Base-by-base conservation (phyloP, 2,888 invertebrate species). In the Spilarctia lutea region DNA sequence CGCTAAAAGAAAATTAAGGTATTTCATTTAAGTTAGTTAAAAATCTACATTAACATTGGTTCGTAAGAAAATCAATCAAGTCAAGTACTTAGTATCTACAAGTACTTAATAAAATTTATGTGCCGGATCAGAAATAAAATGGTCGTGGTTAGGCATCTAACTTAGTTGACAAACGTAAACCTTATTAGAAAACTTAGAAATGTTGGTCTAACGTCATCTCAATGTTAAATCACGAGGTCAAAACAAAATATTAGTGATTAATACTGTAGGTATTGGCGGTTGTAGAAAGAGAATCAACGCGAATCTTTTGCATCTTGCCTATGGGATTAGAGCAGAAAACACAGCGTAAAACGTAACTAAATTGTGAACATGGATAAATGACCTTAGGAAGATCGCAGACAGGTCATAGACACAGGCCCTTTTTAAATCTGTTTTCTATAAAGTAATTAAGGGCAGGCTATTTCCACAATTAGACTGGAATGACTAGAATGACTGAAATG, bases 1-100 rank as follows among this genome's bases (percentile, higher is more conserved):
- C 56, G 77, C 66, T 79, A 65, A 68, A 76, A 78, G 79, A 72
- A 77, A 73, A 77, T 79, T 75, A 16, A 30, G 63, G 16, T 16
- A 30, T 11, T n/a, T 1, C n/a, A n/a, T 56, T 3, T 10, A 1
- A 11, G 2, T 56, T n/a, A 56, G 0, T n/a, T 20, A 52, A 52
- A 52, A 24, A 52, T 7, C 52, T n/a, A n/a, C 24, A 18, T 52
- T 20, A 52, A 24, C 10, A n/a, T 56, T 56, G 52, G n/a, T 10
- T 30, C 7, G 8, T 18, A 35, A 65, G 3, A 35, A 65, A 20
- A 65, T 33, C 8, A 10, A 8, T 27, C 1, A 27, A 60, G 4
- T 27, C 33, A 33, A 33, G 33, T 33, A 33, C 33, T 33, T 3
- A 33, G 33, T 3, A n/a, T n/a, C n/a, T n/a, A 33, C 33, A 33